phyloP scores from a whole-genome alignment of 2,797 vertebrate species.

The Ammospiza maritima region DNA sequence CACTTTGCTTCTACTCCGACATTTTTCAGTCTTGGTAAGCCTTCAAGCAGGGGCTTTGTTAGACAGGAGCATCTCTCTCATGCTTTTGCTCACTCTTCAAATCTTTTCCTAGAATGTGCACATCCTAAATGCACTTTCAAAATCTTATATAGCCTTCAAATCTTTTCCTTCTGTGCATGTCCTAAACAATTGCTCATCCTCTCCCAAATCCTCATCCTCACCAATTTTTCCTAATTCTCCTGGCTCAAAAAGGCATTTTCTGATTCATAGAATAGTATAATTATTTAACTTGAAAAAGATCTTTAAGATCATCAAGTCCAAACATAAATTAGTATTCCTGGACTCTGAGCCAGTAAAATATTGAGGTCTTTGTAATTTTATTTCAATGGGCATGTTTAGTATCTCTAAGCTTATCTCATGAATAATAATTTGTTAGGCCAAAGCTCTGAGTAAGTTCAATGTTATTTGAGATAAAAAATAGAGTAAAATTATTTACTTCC shows the following conservation, averaged over 20 bases:
- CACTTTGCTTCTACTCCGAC: not conserved
- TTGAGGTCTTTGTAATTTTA: not conserved
- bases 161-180: not conserved
- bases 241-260: not conserved
- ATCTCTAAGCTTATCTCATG: not conserved
- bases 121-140: not conserved
- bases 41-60: not conserved
- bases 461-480: not conserved
- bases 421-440: not conserved
- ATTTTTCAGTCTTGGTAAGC: not conserved
- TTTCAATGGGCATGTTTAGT: not conserved
- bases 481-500: not conserved
- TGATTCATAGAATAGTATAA: not conserved
- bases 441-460: not conserved
- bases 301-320: not conserved
- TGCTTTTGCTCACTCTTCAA: not conserved
- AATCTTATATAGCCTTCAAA: not conserved
- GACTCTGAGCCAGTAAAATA: not conserved
- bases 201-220: not conserved
- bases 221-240: not conserved
- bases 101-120: not conserved
- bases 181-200: not conserved
- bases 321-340: not conserved
- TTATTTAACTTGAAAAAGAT: not conserved
- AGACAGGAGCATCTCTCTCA: not conserved